phyloP scores from a whole-genome alignment of 1,140 invertebrate genomes.

The Drosophila kikkawai region DNA sequence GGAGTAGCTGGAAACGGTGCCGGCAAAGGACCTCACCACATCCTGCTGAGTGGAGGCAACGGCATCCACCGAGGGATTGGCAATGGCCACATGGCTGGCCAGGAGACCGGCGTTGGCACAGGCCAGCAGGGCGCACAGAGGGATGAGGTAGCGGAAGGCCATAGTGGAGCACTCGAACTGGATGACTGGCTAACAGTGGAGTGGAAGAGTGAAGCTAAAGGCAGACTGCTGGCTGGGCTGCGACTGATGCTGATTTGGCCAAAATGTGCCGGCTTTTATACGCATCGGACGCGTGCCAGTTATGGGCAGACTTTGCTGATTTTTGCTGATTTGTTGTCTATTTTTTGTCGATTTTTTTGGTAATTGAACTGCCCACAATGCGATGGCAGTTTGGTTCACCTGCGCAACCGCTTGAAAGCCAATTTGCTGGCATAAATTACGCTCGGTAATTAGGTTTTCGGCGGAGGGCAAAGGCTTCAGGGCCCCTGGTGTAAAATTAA shows the following conservation, averaged over 20 bases:
- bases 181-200: constrained; percentile 29
- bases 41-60: constrained; percentile 87
- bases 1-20: constrained; percentile 87
- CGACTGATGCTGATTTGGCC: constrained; percentile 74
- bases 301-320: constrained; percentile 1
- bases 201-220: constrained; percentile 15
- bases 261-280: constrained; percentile 69
- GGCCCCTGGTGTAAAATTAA: constrained; percentile 73
- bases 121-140: constrained; percentile 85
- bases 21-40: constrained; percentile 86
- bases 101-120: constrained; percentile 85
- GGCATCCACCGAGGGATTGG: constrained; percentile 85
- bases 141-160: constrained; percentile 84
- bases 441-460: constrained; percentile 72
- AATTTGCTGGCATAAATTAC: constrained; percentile 72
- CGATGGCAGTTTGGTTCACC: constrained; percentile 42
- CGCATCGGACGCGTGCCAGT: constrained; percentile 73
- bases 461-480: constrained; percentile 13
- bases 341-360: constrained; percentile 12
- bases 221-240: constrained; percentile 49
- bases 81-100: constrained; percentile 56
- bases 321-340: constrained; percentile 13
- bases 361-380: constrained; percentile 71
- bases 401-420: constrained; percentile 69
- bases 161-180: constrained; percentile 29